A percentile compares a stretch with the other conserved stretches of the same genome.
Conservation (phyloP, 1,140 invertebrate species). For the Tachypleus tridentatus region DNA sequence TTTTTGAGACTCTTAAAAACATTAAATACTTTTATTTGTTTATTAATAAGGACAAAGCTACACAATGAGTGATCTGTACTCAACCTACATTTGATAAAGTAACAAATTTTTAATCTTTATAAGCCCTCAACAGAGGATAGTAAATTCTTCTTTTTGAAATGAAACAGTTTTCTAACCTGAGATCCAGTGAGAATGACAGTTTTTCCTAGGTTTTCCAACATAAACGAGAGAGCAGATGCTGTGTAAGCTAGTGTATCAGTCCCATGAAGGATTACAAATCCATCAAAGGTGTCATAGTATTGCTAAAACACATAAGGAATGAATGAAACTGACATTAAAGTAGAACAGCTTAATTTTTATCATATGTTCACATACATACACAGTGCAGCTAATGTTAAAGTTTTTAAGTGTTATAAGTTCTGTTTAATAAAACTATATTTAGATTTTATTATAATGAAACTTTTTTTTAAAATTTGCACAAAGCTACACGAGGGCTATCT, state of each 20-base stretch:
- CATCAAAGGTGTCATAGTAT: slow-evolving; percentile 72
- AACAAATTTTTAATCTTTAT: not conserved
- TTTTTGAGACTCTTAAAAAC: too few relatives aligned
- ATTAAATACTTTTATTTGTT: too few relatives aligned
- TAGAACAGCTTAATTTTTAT: slow-evolving; percentile 13
- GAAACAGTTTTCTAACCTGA: slow-evolving; percentile 40
- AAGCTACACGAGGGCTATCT: too few relatives aligned
- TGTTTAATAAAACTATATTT: too few relatives aligned
- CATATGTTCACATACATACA: slow-evolving; percentile 19
- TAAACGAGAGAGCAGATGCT: slow-evolving; percentile 87
- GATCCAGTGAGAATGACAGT: slow-evolving; percentile 91
- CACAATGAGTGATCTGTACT: too few relatives aligned
- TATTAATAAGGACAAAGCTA: too few relatives aligned
- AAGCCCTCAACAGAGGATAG: too few relatives aligned
- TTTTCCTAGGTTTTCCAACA: slow-evolving; percentile 90
- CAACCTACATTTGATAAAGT: not conserved
- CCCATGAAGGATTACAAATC: slow-evolving; percentile 91
- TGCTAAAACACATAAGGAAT: slow-evolving; percentile 37
- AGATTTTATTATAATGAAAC: too few relatives aligned
- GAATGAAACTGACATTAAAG: not conserved
- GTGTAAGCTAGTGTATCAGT: slow-evolving; percentile 95
- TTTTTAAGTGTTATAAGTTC: too few relatives aligned
- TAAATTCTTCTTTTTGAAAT: not conserved
- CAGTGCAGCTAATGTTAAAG: not conserved
- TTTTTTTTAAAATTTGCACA: too few relatives aligned